These are phyloP conservation scores for Harpegnathos saltator DNA, from an alignment of 1,140 invertebrate genomes.

Conservation along the genomic window DNA sequence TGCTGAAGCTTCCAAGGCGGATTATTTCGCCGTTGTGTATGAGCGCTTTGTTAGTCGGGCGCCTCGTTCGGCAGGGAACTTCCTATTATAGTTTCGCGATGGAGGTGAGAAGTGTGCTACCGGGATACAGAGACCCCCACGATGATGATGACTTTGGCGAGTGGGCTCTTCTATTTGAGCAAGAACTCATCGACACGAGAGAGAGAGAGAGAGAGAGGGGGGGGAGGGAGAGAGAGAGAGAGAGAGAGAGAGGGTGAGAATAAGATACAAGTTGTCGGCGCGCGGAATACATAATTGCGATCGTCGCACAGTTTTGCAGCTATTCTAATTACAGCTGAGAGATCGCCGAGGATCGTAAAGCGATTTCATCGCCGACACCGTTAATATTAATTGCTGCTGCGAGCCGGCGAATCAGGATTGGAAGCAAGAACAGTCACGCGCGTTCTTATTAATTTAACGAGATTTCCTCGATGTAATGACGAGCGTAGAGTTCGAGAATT, in stretches of 20 bases:
- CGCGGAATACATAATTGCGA: conserved; percentile 9
- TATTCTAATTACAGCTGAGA: not conserved
- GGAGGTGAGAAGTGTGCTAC: not conserved
- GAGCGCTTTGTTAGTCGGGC: conserved; percentile 26
- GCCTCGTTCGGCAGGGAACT: not conserved
- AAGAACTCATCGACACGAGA: not conserved
- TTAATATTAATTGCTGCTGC: conserved; percentile 22
- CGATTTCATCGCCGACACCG: conserved; percentile 18
- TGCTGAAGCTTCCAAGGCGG: not conserved
- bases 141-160: not conserved
- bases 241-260: too few relatives aligned
- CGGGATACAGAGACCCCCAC: not conserved
- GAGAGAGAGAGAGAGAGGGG: too few relatives aligned
- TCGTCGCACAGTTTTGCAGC: conserved; percentile 18
- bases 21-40: conserved; percentile 34
- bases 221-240: too few relatives aligned
- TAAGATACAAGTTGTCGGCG: not conserved
- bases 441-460: conserved; percentile 26
- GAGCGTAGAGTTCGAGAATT: not conserved
- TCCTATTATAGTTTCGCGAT: conserved; percentile 33
- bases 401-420: not conserved
- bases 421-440: not conserved
- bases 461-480: conserved; percentile 1
- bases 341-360: conserved; percentile 22
- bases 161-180: not conserved